Conservation (phyloP, 1,140 invertebrate species). For the Antheraea pernyi region DNA sequence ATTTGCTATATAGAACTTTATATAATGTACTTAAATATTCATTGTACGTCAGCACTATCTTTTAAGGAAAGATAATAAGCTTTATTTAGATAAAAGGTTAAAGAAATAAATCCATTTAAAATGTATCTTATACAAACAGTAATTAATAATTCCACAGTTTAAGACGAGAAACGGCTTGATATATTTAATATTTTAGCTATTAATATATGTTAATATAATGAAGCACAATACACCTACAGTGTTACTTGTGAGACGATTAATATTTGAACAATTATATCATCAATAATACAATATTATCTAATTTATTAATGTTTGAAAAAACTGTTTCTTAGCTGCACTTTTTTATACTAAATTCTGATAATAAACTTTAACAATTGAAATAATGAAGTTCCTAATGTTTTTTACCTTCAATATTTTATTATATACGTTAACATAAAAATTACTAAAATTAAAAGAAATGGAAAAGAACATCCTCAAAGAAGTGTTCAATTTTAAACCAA, state of each 20-base stretch:
- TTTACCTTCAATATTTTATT: not conserved
- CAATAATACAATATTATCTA: too few relatives aligned
- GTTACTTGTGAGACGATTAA: not conserved
- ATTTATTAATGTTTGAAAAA: too few relatives aligned
- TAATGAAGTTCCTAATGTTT: not conserved
- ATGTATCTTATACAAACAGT: conserved; percentile 3
- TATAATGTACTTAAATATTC: not conserved
- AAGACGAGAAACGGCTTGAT: not conserved
- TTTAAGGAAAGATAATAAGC: conserved; percentile 1
- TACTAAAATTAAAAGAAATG: not conserved
- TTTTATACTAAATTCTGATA: too few relatives aligned
- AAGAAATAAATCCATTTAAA: conserved; percentile 1
- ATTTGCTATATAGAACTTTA: not conserved
- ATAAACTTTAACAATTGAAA: not conserved
- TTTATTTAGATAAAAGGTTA: conserved; percentile 1
- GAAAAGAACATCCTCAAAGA: not conserved
- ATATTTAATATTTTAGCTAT: not conserved
- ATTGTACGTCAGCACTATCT: not conserved
- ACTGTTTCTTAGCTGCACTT: too few relatives aligned
- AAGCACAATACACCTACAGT: not conserved
- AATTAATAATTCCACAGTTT: not conserved
- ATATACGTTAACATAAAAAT: too few relatives aligned
- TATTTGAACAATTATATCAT: too few relatives aligned
- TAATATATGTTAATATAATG: not conserved
- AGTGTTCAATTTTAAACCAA: conserved; percentile 2